Conservation (phyloP, 2,113 vertebrate species). For the Gasterosteus nipponicus region DNA sequence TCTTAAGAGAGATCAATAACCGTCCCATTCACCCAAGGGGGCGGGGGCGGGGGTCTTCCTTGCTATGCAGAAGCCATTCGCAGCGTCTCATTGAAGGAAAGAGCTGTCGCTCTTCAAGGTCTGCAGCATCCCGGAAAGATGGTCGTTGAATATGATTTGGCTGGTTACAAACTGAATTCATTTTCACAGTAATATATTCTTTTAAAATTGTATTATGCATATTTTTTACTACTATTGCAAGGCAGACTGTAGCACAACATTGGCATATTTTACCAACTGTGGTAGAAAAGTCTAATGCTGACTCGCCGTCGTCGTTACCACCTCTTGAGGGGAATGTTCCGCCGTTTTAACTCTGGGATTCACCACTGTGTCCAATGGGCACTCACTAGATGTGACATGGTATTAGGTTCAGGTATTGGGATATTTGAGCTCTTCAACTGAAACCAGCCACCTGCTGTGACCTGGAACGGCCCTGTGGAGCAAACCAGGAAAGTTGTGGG, state of each 20-base stretch:
- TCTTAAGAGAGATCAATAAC: conserved; percentile 32
- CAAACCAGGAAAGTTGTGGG: background rate
- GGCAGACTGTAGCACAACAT: background rate
- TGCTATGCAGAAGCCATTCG: conserved; percentile 4
- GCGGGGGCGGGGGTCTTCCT: background rate
- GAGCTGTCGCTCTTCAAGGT: background rate
- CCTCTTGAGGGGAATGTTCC: background rate
- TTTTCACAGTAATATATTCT: too few species aligned
- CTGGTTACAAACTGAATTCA: too few species aligned
- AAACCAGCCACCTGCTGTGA: background rate
- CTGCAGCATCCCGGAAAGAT: background rate
- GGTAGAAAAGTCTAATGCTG: background rate
- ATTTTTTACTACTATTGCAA: background rate
- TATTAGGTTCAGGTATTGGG: background rate
- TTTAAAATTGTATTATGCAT: background rate
- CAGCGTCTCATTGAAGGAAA: conserved; percentile 24
- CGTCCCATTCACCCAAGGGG: conserved; percentile 14
- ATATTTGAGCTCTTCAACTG: background rate
- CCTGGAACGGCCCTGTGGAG: background rate
- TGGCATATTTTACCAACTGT: background rate
- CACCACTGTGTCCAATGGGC: background rate
- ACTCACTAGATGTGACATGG: background rate
- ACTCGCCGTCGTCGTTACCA: background rate
- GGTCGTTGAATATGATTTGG: too few species aligned
- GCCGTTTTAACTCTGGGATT: background rate